phyloP scores from a whole-genome alignment of 2,888 invertebrate genomes.

The Ligdia adustata region DNA sequence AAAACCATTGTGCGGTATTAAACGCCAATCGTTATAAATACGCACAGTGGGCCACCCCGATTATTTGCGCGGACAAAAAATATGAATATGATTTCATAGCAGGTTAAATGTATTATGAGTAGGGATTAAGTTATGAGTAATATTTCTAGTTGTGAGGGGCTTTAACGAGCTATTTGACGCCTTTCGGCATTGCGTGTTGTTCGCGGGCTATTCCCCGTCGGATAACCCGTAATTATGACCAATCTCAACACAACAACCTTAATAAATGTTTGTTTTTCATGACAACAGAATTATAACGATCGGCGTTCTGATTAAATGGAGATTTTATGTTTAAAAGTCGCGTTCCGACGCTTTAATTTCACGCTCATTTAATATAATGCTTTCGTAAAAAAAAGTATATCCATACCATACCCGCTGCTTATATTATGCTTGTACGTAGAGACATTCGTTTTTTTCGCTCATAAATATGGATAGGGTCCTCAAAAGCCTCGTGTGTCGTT shows the following conservation, averaged over 20 bases:
- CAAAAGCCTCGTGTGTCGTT: slow-evolving; percentile 28
- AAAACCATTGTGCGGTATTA: slow-evolving; percentile 69
- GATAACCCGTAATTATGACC: slow-evolving; percentile 67
- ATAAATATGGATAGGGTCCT: slow-evolving; percentile 47
- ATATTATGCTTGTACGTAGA: slow-evolving; percentile 17
- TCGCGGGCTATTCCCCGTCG: slow-evolving; percentile 49
- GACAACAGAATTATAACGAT: slow-evolving; percentile 67
- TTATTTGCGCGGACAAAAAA: slow-evolving; percentile 67
- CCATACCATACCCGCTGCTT: slow-evolving; percentile 2
- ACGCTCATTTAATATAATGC: slow-evolving; percentile 30
- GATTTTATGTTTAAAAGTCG: slow-evolving; percentile 43
- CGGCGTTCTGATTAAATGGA: slow-evolving; percentile 51
- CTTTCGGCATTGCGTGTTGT: slow-evolving; percentile 70
- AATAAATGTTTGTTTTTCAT: slow-evolving; percentile 69
- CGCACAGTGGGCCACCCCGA: slow-evolving; percentile 67
- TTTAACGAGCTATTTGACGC: slow-evolving; percentile 80
- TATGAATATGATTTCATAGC: slow-evolving; percentile 80
- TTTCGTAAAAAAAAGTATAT: slow-evolving; percentile 28
- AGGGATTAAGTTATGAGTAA: slow-evolving; percentile 82
- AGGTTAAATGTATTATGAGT: slow-evolving; percentile 81
- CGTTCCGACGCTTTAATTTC: slow-evolving; percentile 46
- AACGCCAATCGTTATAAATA: slow-evolving; percentile 72
- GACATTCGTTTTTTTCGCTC: slow-evolving; percentile 39
- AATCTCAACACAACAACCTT: slow-evolving; percentile 53
- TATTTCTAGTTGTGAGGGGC: slow-evolving; percentile 79